Evolutionary conservation across 2,113 vertebrate genomes (phyloP).

Genomic region (Grallaria varia): DNA sequence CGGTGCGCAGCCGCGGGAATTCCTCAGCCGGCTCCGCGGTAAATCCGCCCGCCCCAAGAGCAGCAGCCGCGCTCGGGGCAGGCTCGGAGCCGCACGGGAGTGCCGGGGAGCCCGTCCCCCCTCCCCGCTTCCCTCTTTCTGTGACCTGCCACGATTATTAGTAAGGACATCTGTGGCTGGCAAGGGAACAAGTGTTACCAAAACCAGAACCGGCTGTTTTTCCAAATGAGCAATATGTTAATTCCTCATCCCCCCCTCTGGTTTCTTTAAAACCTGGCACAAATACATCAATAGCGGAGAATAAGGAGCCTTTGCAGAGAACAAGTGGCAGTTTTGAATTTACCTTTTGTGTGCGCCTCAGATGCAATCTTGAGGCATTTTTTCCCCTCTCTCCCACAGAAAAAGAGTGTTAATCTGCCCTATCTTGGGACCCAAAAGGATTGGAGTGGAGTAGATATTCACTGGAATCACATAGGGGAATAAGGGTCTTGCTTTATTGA

Average conservation of each 20-base stretch:
- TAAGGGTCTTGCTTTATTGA: slow-evolving; percentile 80
- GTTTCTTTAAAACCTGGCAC: slow-evolving; percentile 68
- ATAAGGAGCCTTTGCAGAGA: slow-evolving; percentile 40
- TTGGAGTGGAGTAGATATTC: slow-evolving; percentile 72
- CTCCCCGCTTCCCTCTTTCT: slow-evolving; percentile 47
- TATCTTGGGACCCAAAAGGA: slow-evolving; percentile 66
- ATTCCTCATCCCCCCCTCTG: slow-evolving; percentile 60
- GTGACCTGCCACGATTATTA: slow-evolving; percentile 76
- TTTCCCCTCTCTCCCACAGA: slow-evolving; percentile 50
- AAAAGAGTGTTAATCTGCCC: slow-evolving; percentile 67
- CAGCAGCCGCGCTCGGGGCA: neutral
- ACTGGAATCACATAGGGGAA: slow-evolving; percentile 72
- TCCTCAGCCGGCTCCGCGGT: neutral
- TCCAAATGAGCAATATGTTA: slow-evolving; percentile 73
- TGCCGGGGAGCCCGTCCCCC: neutral
- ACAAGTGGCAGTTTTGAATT: slow-evolving; percentile 70
- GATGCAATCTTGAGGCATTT: slow-evolving; percentile 71
- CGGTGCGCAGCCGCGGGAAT: neutral
- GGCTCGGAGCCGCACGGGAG: neutral
- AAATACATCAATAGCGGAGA: slow-evolving; percentile 56
- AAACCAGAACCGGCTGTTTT: slow-evolving; percentile 69
- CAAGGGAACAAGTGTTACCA: slow-evolving; percentile 71
- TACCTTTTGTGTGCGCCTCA: slow-evolving; percentile 57
- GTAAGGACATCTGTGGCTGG: slow-evolving; percentile 74
- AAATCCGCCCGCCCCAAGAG: neutral